A percentile compares a stretch with the other conserved stretches of the same genome.
phyloP scores from a whole-genome alignment of 2,888 invertebrate species.

The Cyclophora albipunctata region DNA sequence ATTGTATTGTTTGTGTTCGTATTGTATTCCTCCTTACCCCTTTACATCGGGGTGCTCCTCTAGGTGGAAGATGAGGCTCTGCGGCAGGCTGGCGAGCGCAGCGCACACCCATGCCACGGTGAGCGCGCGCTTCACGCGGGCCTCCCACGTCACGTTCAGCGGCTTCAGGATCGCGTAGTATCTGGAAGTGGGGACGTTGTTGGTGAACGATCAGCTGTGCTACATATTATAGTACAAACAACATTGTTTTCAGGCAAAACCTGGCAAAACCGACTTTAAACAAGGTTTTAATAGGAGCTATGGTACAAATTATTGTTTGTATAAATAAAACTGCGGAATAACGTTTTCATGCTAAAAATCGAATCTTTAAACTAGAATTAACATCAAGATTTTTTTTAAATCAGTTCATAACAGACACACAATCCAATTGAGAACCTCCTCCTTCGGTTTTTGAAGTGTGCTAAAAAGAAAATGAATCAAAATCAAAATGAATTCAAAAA shows the following conservation, averaged over 20 bases:
- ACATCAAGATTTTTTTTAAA: no score
- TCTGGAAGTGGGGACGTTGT: constrained; percentile 54
- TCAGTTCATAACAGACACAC: no score
- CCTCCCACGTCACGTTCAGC: constrained; percentile 83
- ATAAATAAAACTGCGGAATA: neutral
- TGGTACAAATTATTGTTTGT: neutral
- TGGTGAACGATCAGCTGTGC: neutral
- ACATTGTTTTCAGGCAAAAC: neutral
- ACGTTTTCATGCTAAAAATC: no score
- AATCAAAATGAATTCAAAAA: no score
- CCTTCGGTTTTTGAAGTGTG: no score
- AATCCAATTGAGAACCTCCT: no score
- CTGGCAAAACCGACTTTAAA: neutral
- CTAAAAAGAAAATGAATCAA: no score
- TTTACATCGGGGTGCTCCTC: constrained; percentile 87
- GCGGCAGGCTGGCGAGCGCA: constrained; percentile 87
- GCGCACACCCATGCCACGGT: constrained; percentile 87
- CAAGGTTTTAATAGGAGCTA: no score
- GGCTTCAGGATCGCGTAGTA: constrained; percentile 91
- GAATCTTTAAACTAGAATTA: no score
- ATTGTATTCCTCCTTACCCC: constrained; percentile 58
- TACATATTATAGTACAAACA: neutral
- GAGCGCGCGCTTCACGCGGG: constrained; percentile 86
- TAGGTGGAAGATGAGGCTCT: constrained; percentile 92
- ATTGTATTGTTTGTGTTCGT: no score